Evolutionary conservation across 2,888 invertebrate species (phyloP).

Genomic region (Eledone cirrhosa): DNA sequence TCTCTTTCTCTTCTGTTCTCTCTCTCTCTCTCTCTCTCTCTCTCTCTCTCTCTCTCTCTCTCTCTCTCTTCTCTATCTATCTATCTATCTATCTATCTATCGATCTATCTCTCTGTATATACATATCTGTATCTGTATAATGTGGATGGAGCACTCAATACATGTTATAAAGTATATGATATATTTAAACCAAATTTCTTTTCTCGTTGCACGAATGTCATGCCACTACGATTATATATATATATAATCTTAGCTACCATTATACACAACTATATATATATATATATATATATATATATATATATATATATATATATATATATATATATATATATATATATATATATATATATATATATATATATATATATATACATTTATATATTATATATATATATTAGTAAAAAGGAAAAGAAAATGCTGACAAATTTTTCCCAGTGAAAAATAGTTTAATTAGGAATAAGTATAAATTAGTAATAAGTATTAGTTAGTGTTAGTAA

Average conservation of each 20-base stretch:
- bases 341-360: background rate
- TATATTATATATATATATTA: too few species aligned
- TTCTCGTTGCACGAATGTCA: too few species aligned
- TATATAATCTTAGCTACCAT: background rate
- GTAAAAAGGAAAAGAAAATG: too few species aligned
- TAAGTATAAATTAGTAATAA: too few species aligned
- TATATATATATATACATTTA: constrained; percentile 12
- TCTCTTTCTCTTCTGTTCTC: background rate
- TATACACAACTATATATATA: too few species aligned
- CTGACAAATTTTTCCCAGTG: too few species aligned
- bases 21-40: background rate
- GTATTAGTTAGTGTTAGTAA: too few species aligned
- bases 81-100: background rate
- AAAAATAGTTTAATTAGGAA: too few species aligned
- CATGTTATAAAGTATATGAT: too few species aligned
- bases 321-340: background rate
- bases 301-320: background rate
- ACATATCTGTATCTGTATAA: background rate
- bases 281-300: background rate
- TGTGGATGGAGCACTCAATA: too few species aligned
- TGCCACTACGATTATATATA: too few species aligned
- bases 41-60: background rate
- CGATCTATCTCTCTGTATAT: background rate
- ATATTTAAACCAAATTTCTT: too few species aligned
- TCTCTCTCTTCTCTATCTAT: background rate